phyloP scores from a whole-genome alignment of 2,113 vertebrate species.

The Oophaga pumilio region DNA sequence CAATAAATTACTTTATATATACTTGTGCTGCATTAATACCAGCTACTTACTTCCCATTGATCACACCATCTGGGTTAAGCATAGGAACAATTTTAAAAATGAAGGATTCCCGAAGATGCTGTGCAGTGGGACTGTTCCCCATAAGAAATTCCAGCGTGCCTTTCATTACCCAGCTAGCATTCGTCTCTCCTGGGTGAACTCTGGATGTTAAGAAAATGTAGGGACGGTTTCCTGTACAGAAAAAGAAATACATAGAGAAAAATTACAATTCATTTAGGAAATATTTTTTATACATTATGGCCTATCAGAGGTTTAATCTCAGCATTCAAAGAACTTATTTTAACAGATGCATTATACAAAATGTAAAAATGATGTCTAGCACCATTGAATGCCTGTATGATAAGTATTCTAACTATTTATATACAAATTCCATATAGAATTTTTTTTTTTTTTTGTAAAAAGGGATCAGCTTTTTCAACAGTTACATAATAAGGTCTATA shows the following conservation, averaged over 20 bases:
- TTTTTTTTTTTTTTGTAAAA: no score
- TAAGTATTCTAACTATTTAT: no score
- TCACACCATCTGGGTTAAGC: slow-evolving; percentile 97
- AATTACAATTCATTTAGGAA: not conserved
- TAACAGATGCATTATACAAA: no score
- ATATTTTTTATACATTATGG: not conserved
- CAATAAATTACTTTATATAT: not conserved
- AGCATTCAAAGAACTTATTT: no score
- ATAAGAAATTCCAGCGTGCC: slow-evolving; percentile 95
- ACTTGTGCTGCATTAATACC: not conserved
- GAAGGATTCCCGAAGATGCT: slow-evolving; percentile 88
- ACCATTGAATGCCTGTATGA: no score
- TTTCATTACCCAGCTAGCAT: slow-evolving; percentile 99
- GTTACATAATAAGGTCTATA: no score
- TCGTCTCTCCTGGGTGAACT: slow-evolving; percentile 97
- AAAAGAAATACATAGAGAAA: not conserved
- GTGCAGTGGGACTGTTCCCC: slow-evolving; percentile 84
- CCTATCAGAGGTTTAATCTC: not conserved
- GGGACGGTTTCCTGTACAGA: slow-evolving; percentile 85
- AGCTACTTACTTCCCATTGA: slow-evolving; percentile 93
- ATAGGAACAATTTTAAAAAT: slow-evolving; percentile 99
- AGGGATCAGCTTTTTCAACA: no score
- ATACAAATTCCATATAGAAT: no score
- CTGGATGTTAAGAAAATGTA: slow-evolving; percentile 93
- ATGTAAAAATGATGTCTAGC: no score